A percentile compares a stretch with the other conserved stretches of the same genome.
These are phyloP conservation scores for Galaxias olidus DNA, from an alignment of 2,797 vertebrate species.

Conservation along the genomic window DNA sequence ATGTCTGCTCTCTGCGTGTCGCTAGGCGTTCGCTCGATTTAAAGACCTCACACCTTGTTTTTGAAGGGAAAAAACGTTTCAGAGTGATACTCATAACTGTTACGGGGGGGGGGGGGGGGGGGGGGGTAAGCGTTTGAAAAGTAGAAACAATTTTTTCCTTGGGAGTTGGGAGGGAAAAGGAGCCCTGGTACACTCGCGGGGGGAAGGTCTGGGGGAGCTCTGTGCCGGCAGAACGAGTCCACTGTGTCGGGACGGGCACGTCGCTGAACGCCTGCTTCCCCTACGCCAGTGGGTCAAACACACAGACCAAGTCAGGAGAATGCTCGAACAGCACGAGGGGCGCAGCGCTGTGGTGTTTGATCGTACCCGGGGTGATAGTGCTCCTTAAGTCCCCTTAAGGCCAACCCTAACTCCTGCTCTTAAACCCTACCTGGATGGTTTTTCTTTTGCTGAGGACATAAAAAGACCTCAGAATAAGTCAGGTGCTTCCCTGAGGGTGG, in stretches of 20 bases:
- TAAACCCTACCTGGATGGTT: slow-evolving; percentile 64
- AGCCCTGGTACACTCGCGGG: slow-evolving; percentile 37
- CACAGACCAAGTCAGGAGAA: slow-evolving; percentile 47
- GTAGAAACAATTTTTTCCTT: slow-evolving; percentile 34
- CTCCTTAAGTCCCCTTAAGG: slow-evolving; percentile 63
- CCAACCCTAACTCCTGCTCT: slow-evolving; percentile 60
- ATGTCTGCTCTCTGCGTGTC: slow-evolving; percentile 34
- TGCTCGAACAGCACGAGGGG: slow-evolving; percentile 36
- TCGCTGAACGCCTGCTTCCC: slow-evolving; percentile 46
- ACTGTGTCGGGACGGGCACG: slow-evolving; percentile 56
- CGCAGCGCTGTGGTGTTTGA: slow-evolving; percentile 60
- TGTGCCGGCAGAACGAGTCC: slow-evolving; percentile 69
- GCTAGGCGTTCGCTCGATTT: slow-evolving; percentile 26
- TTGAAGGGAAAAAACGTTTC: slow-evolving; percentile 48
- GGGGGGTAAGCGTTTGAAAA: slow-evolving; percentile 60
- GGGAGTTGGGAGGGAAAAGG: slow-evolving; percentile 47
- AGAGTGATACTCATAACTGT: slow-evolving; percentile 55
- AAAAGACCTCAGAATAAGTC: slow-evolving; percentile 55
- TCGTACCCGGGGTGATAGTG: slow-evolving; percentile 51
- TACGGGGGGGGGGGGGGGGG: too few relatives aligned
- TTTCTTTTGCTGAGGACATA: slow-evolving; percentile 57
- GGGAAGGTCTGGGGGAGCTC: slow-evolving; percentile 44
- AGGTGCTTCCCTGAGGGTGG: slow-evolving; percentile 58
- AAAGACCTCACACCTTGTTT: slow-evolving; percentile 53
- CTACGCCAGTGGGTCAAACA: slow-evolving; percentile 63